Percentiles rank a stretch among this genome's conserved stretches.
Evolutionary conservation across 2,888 invertebrate genomes (phyloP).

Genomic region (Rhopalosiphum nymphaeae): DNA sequence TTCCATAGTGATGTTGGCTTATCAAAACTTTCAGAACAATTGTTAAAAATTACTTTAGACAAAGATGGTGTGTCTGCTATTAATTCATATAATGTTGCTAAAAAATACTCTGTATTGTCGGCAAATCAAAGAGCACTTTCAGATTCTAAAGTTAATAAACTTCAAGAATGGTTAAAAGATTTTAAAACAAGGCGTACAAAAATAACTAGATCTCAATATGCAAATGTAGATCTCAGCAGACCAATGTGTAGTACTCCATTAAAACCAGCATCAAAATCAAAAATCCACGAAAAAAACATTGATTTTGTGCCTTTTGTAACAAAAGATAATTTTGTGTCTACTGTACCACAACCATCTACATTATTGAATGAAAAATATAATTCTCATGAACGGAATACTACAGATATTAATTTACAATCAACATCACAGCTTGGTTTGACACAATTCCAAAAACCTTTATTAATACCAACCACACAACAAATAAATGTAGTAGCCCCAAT

Average conservation of each 20-base stretch:
- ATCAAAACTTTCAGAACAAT: conserved; percentile 60
- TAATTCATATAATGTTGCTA: conserved; percentile 61
- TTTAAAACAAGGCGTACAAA: conserved; percentile 60
- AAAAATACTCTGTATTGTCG: conserved; percentile 59
- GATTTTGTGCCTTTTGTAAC: conserved; percentile 19
- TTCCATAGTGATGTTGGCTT: conserved; percentile 52
- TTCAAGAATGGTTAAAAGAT: conserved; percentile 64
- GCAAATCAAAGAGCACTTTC: conserved; percentile 61
- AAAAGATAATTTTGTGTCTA: conserved; percentile 14
- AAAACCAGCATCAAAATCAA: conserved; percentile 16
- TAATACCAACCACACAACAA: conserved; percentile 36
- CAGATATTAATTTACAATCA: not conserved
- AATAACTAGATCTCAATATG: conserved; percentile 38
- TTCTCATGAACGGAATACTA: not conserved
- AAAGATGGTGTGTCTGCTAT: conserved; percentile 60
- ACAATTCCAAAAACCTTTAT: conserved; percentile 29
- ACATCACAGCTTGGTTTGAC: not conserved
- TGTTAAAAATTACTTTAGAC: conserved; percentile 59
- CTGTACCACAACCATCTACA: not conserved
- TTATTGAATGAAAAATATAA: not conserved
- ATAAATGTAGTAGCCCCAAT: not conserved
- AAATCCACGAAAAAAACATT: conserved; percentile 26
- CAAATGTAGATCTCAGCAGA: conserved; percentile 41
- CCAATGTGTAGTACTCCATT: conserved; percentile 55
- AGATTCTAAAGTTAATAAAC: conserved; percentile 54